Evolutionary conservation across 2,888 invertebrate species (phyloP).

Genomic region (Heliconius erato): DNA sequence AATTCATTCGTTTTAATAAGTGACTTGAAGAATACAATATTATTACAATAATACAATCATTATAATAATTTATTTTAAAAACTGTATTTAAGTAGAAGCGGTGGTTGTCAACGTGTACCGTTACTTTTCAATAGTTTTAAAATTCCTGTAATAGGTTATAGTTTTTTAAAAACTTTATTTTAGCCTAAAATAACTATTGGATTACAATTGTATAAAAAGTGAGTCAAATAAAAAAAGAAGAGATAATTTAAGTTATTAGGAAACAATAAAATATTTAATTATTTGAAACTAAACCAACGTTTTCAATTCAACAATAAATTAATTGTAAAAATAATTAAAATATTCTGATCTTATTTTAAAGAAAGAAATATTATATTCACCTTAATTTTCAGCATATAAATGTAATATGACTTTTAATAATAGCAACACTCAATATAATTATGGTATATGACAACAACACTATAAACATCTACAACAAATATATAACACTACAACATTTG

Average conservation of each 20-base stretch:
- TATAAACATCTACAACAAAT: constrained; percentile 35
- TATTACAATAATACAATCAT: too few relatives aligned
- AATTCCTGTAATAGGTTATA: background rate
- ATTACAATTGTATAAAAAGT: background rate
- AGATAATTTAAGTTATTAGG: too few relatives aligned
- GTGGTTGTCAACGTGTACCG: background rate
- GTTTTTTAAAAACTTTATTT: background rate
- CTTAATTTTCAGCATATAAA: background rate
- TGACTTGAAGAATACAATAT: too few relatives aligned
- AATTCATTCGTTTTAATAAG: too few relatives aligned
- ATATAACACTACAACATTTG: constrained; percentile 30
- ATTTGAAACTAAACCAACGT: background rate
- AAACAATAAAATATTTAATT: background rate
- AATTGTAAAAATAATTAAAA: background rate
- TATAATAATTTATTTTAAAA: too few relatives aligned
- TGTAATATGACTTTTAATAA: constrained; percentile 9
- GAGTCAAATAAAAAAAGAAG: too few relatives aligned
- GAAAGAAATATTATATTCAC: constrained; percentile 15
- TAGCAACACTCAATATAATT: constrained; percentile 14
- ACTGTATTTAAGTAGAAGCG: background rate
- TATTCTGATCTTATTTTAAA: background rate
- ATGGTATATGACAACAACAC: constrained; percentile 29
- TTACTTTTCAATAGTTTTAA: background rate
- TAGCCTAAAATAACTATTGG: background rate
- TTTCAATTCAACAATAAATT: background rate